Conservation (phyloP, 2,113 vertebrate species). For the Megaleporinus macrocephalus region DNA sequence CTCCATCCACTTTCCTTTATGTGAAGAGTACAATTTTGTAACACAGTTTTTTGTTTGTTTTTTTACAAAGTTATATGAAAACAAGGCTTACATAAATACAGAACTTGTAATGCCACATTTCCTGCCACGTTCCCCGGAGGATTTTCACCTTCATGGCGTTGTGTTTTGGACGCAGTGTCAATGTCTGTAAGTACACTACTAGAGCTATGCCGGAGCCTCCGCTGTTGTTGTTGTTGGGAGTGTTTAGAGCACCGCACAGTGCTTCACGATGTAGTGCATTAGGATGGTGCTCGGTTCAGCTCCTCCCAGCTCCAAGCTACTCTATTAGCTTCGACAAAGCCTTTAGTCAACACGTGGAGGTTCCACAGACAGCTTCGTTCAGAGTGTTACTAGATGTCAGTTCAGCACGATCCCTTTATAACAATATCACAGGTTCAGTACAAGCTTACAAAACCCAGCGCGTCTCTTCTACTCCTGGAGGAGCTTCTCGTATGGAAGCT, state of each 20-base stretch:
- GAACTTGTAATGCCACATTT: constrained; percentile 68
- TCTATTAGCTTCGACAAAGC: too few species aligned
- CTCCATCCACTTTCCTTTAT: constrained; percentile 62
- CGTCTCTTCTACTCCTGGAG: not conserved
- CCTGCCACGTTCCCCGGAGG: constrained; percentile 34
- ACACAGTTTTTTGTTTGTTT: constrained; percentile 58
- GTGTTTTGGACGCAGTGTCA: constrained; percentile 68
- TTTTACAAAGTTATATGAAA: constrained; percentile 72
- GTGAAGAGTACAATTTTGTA: constrained; percentile 74
- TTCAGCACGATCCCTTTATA: constrained; percentile 35
- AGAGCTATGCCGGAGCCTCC: constrained; percentile 68
- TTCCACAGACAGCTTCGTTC: not conserved
- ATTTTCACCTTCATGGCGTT: constrained; percentile 67
- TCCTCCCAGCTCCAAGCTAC: not conserved
- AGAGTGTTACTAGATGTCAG: not conserved
- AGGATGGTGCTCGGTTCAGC: constrained; percentile 47
- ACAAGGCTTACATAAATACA: constrained; percentile 65
- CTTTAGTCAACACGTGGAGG: not conserved
- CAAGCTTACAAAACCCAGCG: not conserved
- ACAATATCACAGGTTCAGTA: not conserved
- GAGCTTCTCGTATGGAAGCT: not conserved
- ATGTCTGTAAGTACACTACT: constrained; percentile 71
- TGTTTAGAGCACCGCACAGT: constrained; percentile 57
- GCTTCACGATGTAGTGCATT: constrained; percentile 64
- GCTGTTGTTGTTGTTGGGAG: constrained; percentile 59